phyloP scores from a whole-genome alignment of 2,113 vertebrate genomes.

The Athene cunicularia region DNA sequence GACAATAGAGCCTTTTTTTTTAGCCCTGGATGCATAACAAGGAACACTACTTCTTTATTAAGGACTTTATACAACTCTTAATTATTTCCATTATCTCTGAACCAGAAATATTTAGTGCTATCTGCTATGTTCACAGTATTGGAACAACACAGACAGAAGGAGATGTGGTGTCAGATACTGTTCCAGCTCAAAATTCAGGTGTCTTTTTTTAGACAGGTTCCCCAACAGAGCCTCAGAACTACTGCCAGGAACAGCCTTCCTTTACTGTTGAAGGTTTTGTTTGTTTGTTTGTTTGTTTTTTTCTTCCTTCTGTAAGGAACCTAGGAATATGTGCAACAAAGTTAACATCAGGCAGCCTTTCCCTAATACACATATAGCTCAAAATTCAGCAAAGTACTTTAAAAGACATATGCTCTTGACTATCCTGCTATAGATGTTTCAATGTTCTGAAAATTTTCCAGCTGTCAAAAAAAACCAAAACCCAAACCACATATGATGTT shows the following conservation, averaged over 20 bases:
- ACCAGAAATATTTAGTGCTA: background rate
- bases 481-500: background rate
- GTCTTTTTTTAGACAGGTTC: background rate
- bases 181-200: background rate
- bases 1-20: background rate
- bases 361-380: background rate
- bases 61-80: background rate
- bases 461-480: background rate
- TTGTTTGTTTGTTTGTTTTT: background rate
- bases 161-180: background rate
- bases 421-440: background rate
- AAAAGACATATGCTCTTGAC: background rate
- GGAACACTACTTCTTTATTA: background rate
- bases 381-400: background rate
- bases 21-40: accelerated
- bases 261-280: too few species aligned
- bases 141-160: background rate
- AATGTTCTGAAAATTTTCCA: background rate
- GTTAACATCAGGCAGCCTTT: background rate
- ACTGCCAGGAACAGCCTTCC: background rate
- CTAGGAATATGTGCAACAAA: background rate
- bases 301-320: background rate
- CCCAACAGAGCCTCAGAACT: background rate
- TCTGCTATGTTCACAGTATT: background rate
- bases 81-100: background rate